Base-by-base conservation (phyloP, 2,888 invertebrate species). In the Rapana venosa region DNA sequence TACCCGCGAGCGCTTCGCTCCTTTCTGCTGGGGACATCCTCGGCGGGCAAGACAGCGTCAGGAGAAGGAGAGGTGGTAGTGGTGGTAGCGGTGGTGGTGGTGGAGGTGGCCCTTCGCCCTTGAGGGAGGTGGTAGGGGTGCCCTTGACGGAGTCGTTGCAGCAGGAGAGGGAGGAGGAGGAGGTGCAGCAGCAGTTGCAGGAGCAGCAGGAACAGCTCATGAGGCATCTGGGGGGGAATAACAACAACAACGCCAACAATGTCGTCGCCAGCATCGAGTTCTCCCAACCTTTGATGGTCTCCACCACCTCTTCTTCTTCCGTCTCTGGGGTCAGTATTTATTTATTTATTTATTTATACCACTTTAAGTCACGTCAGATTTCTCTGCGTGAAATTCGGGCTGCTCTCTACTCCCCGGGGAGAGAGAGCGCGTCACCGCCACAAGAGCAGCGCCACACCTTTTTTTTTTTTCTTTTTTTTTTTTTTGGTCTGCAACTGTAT, bases 191-290 rank as follows among this genome's bases (percentile, higher is more conserved):
- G 70, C 58, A 90, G 87, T n/a, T 61, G 47, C 86, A 79, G 58
- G 87, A 90, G 81, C 90, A 90, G 87, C 90, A 90, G 6, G 86
- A 90, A n/a, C 87, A 90, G 79, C 47, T 90, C 87, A 87, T 87
- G 90, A 11, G 87, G n/a, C 87, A 90, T 22, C 58, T 87, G 35
- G 86, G 87, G 79, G 35, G 15, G 11, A 17, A 79, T 11, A 79
- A 26, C 11, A 8, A n/a, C n/a, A n/a, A n/a, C n/a, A n/a, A n/a
- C n/a, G n/a, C n/a, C n/a, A n/a, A n/a, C n/a, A n/a, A n/a, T n/a
- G n/a, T n/a, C n/a, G n/a, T n/a, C 30, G 30, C 84, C 61, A 61
- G 61, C 61, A 61, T 61, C 6, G 61, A 61, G 61, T 61, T 20
- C 13, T 61, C 61, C 81, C 85, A 88, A 61, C 83, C 83, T 11